Evolutionary conservation across 2,797 vertebrate species (phyloP).

Genomic region (Melanogrammus aeglefinus): DNA sequence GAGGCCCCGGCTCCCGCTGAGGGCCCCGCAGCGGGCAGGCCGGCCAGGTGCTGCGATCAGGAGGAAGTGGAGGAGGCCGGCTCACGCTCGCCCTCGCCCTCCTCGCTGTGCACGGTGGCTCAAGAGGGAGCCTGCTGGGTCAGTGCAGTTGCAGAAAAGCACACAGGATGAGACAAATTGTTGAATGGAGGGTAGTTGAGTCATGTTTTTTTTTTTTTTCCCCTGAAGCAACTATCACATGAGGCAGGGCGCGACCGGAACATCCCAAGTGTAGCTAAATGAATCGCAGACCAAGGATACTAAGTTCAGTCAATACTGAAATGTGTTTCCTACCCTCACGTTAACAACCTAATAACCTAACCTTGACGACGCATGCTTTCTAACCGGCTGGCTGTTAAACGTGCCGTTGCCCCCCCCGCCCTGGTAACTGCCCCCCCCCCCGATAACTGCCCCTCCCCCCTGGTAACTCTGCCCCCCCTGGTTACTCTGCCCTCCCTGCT

Average conservation of each 20-base stretch:
- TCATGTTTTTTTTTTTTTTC: not conserved
- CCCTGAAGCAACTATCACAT: not conserved
- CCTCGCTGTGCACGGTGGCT: not conserved
- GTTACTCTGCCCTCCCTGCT: not conserved
- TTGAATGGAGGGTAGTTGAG: not conserved
- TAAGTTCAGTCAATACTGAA: not conserved
- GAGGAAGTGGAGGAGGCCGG: not conserved
- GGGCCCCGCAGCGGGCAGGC: too few species aligned
- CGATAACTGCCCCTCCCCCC: not conserved
- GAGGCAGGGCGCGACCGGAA: not conserved
- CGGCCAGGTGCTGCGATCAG: not conserved
- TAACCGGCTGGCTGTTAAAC: not conserved
- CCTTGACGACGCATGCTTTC: not conserved
- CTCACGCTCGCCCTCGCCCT: not conserved
- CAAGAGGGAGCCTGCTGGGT: not conserved
- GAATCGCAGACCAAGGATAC: not conserved
- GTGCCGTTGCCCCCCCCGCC: not conserved
- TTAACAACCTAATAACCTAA: not conserved
- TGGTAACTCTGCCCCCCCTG: not conserved
- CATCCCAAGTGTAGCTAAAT: not conserved
- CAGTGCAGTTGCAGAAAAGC: not conserved
- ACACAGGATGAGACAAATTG: not conserved
- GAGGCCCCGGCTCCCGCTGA: constrained; percentile 23
- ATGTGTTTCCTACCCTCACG: not conserved
- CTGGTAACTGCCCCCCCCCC: not conserved